Conservation (phyloP, 2,888 invertebrate species). For the Papilio gigon region DNA sequence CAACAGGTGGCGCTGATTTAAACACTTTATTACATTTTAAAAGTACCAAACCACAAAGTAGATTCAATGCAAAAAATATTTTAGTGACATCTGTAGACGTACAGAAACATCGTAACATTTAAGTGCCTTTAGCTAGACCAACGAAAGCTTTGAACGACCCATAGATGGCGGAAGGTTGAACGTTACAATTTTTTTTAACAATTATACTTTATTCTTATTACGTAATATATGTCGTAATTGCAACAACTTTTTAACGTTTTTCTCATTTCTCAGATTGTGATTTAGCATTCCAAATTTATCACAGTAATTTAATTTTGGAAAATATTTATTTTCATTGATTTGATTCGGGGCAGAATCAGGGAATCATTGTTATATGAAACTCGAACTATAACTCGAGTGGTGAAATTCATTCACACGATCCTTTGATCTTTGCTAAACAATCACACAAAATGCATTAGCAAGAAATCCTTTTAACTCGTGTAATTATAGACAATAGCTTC, state of each 20-base stretch:
- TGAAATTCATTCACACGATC: constrained; percentile 3
- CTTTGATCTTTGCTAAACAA: constrained; percentile 34
- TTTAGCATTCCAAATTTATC: too few species aligned
- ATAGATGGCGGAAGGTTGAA: not conserved
- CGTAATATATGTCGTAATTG: not conserved
- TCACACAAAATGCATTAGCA: constrained; percentile 28
- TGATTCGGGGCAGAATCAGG: not conserved
- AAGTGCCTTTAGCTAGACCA: not conserved
- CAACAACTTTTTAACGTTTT: too few species aligned
- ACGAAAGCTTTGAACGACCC: not conserved
- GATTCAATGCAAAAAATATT: not conserved
- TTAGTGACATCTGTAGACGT: not conserved
- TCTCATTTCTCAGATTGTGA: too few species aligned
- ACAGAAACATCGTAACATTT: not conserved
- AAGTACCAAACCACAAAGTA: too few species aligned
- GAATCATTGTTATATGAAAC: constrained; percentile 24
- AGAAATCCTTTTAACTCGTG: constrained; percentile 14
- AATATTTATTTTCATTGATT: constrained; percentile 1
- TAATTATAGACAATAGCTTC: constrained; percentile 16
- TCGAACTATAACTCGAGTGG: constrained; percentile 5
- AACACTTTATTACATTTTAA: not conserved
- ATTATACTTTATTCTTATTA: not conserved
- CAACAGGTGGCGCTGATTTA: not conserved
- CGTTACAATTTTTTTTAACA: too few species aligned
- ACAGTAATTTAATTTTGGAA: not conserved